phyloP scores from a whole-genome alignment of 2,888 invertebrate genomes.

The Phaedon cochleariae region DNA sequence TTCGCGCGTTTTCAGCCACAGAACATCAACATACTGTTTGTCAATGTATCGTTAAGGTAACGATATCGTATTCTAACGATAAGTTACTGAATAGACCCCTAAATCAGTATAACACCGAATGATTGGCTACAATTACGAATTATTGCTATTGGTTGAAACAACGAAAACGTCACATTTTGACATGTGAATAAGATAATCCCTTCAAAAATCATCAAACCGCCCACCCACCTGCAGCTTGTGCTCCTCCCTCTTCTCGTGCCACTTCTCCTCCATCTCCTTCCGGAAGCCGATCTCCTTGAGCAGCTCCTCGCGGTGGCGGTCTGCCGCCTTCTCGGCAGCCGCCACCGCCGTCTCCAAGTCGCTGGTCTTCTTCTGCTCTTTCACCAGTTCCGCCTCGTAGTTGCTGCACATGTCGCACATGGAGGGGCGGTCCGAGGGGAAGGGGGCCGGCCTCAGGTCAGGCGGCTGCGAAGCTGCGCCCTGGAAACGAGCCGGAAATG shows the following conservation, averaged over 20 bases:
- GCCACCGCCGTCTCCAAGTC: constrained; percentile 62
- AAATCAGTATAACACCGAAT: no score
- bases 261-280: constrained; percentile 80
- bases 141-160: no score
- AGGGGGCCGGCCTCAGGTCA: constrained; percentile 48
- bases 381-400: constrained; percentile 84
- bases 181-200: not conserved
- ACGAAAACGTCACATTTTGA: no score
- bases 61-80: no score
- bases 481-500: constrained; percentile 6
- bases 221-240: constrained; percentile 72
- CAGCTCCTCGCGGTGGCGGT: constrained; percentile 72
- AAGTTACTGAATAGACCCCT: no score
- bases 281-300: constrained; percentile 76
- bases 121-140: no score
- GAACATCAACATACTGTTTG: no score
- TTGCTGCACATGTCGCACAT: constrained; percentile 88
- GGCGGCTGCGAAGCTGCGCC: constrained; percentile 37
- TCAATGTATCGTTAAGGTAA: no score
- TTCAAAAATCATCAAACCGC: not conserved
- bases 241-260: constrained; percentile 79
- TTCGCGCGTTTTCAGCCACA: no score
- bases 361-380: constrained; percentile 72
- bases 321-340: constrained; percentile 66
- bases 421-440: constrained; percentile 54